Percentiles rank a stretch among this genome's conserved stretches.
phyloP scores from a whole-genome alignment of 2,113 vertebrate genomes.

The Leptocoma aspasia region DNA sequence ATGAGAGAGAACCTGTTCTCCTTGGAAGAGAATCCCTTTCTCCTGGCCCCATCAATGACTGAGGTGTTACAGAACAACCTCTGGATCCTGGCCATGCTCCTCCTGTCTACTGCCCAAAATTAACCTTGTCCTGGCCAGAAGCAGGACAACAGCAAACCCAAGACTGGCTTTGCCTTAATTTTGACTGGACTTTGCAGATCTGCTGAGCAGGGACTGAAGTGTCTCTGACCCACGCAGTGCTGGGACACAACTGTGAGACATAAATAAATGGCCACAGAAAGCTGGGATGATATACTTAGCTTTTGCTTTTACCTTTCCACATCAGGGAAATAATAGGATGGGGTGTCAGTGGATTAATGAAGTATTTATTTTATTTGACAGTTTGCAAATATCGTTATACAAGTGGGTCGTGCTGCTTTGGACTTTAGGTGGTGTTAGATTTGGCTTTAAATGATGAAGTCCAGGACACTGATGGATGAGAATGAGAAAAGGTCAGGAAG shows the following conservation, averaged over 20 bases:
- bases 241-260: constrained; percentile 7
- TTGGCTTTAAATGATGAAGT: constrained; percentile 62
- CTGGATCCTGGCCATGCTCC: background rate
- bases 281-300: background rate
- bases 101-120: background rate
- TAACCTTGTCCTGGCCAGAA: background rate
- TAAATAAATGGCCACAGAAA: constrained; percentile 32
- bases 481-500: constrained; percentile 57
- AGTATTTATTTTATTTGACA: constrained; percentile 56
- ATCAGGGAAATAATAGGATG: constrained; percentile 45
- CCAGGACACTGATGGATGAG: constrained; percentile 36
- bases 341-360: constrained; percentile 50
- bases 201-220: background rate
- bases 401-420: background rate
- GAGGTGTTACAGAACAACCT: background rate
- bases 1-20: background rate
- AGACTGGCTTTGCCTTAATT: background rate
- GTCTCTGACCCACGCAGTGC: background rate
- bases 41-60: background rate
- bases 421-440: background rate
- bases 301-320: constrained; percentile 36
- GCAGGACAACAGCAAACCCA: background rate
- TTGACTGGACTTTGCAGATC: background rate
- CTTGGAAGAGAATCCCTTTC: background rate
- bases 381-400: background rate